Conservation (phyloP, 2,113 vertebrate genomes). For the Excalfactoria chinensis region DNA sequence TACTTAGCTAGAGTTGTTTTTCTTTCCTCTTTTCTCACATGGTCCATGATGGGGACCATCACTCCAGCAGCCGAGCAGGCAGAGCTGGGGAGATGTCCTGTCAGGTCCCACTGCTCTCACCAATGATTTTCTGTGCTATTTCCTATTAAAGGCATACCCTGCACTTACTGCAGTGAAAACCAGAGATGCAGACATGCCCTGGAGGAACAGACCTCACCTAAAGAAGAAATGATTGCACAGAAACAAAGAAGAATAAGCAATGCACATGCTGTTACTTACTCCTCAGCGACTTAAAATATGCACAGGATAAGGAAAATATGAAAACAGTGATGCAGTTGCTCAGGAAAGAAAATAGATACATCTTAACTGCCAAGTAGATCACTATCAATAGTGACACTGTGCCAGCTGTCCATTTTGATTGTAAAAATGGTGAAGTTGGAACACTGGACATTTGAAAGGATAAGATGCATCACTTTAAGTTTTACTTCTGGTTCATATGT, state of each 20-base stretch:
- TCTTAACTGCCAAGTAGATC: conserved; percentile 47
- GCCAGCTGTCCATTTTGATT: not conserved
- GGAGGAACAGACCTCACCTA: not conserved
- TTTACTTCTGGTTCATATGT: conserved; percentile 44
- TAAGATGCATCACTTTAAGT: conserved; percentile 4
- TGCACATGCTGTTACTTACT: not conserved
- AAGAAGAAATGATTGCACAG: not conserved
- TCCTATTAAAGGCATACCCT: not conserved
- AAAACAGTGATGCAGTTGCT: conserved; percentile 32
- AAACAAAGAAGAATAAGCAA: not conserved
- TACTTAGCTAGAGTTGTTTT: not conserved
- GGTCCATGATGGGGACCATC: not conserved
- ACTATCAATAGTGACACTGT: conserved; percentile 40
- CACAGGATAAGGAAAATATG: not conserved
- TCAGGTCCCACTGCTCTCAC: not conserved
- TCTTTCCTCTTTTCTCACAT: not conserved
- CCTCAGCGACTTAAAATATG: conserved; percentile 13
- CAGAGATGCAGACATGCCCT: not conserved
- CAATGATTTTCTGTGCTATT: not conserved
- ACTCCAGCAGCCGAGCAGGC: accelerated
- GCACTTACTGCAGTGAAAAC: not conserved
- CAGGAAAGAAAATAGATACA: conserved; percentile 9
- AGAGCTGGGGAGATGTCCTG: not conserved
- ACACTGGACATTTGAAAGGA: not conserved
- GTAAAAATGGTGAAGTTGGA: not conserved